phyloP scores from a whole-genome alignment of 2,797 vertebrate species.

The Simalia tracyae region DNA sequence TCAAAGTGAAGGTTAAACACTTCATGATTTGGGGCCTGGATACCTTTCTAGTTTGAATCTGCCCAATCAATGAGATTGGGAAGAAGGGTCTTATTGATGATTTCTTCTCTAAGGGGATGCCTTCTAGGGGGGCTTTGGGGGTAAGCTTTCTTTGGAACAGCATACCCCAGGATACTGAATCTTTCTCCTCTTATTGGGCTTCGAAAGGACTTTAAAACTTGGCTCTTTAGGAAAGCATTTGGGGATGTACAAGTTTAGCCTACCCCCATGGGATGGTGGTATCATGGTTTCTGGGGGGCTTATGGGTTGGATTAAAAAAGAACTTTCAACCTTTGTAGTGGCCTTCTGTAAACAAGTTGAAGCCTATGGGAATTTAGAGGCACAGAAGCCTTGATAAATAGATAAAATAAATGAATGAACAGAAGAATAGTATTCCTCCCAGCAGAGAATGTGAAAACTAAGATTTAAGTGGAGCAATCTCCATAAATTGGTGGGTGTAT shows the following conservation, averaged over 20 bases:
- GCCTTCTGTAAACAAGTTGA: too few relatives aligned
- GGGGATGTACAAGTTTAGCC: not conserved
- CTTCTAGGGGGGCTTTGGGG: not conserved
- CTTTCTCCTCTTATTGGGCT: not conserved
- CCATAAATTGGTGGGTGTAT: not conserved
- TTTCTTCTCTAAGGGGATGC: not conserved
- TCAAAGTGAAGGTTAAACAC: not conserved
- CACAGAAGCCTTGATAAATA: not conserved
- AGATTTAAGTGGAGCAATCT: not conserved
- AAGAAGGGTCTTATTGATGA: not conserved
- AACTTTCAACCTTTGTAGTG: not conserved
- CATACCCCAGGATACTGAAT: too few relatives aligned
- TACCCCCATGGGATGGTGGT: not conserved
- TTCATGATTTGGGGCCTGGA: not conserved
- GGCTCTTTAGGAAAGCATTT: not conserved
- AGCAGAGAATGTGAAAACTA: not conserved
- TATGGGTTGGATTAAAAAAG: not conserved
- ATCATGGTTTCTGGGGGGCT: not conserved
- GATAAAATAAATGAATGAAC: not conserved
- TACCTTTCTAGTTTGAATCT: not conserved
- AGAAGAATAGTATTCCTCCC: not conserved
- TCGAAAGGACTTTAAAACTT: not conserved
- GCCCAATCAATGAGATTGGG: not conserved
- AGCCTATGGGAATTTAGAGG: not conserved
- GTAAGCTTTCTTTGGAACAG: not conserved